Evolutionary conservation across 2,888 invertebrate genomes (phyloP), one percentile per base, ranked within the genome.

Genomic region (Erpobdella octoculata): DNA sequence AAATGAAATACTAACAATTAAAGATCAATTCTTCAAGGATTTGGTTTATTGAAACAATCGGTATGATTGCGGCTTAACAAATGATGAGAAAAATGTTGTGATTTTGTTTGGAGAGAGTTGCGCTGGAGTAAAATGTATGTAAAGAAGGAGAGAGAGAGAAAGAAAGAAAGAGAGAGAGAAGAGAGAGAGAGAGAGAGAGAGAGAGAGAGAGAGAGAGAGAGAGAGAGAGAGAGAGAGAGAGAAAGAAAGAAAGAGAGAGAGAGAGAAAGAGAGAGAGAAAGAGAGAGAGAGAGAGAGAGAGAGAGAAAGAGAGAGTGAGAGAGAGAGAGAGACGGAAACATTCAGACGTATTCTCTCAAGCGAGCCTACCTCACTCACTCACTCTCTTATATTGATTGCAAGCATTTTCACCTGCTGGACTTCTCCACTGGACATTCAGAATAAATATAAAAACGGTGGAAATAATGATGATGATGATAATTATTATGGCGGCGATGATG

Each of bases 111-210:
- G n/a, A n/a, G n/a, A n/a, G 46, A 41, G 46, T 41, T 41, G 46
- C 12, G 65, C 6, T 37, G 65, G 25, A 38, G n/a, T 35, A 38
- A 21, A 59, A 25, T 12, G 65, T 25, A 21, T 18, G 8, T 18
- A 21, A 65, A 6, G 38, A 33, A 12, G 8, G 8, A 8, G 38
- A 12, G 5, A 28, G 9, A 15, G 21, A 18, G 18, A 28, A 35
- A 64, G 12, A 15, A 8, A 35, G 12, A 31, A 35, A 8, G 64
- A 12, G 12, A 28, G 64, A 21, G 64, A 9, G 38, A 38, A 4
- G 66, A 65, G n/a, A 28, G 65, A 65, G 38, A 37, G 18, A 65
- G 35, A 59, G 8, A 59, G 21, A 59, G 21, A 21, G 59, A 21
- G 25, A 21, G 21, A 59, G 15, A 59, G 12, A 59, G 8, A 59